These are phyloP conservation scores for Falco cherrug DNA, from an alignment of 2,797 vertebrate species.

Conservation along the genomic window DNA sequence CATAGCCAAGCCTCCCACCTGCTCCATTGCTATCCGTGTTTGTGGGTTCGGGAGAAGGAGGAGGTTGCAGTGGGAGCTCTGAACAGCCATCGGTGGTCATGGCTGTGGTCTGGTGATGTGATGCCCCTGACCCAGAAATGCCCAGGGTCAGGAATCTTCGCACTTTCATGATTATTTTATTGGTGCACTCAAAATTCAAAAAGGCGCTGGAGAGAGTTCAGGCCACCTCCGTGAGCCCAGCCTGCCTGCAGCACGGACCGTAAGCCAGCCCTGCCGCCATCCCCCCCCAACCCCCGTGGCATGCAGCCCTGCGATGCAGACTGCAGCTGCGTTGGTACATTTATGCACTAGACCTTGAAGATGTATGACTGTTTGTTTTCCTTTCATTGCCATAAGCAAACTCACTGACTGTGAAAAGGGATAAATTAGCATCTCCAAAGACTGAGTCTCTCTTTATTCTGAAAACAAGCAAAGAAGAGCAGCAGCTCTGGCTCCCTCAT, in stretches of 20 bases:
- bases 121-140: not conserved
- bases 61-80: not conserved
- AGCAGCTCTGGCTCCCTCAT: not conserved
- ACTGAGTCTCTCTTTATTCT: not conserved
- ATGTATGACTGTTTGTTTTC: slow-evolving; percentile 54
- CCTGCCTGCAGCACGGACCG: not conserved
- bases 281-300: not conserved
- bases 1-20: not conserved
- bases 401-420: slow-evolving; percentile 53
- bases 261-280: not conserved
- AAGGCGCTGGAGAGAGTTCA: not conserved
- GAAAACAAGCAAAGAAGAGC: not conserved
- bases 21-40: not conserved
- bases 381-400: slow-evolving; percentile 33
- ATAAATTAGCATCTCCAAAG: slow-evolving; percentile 52
- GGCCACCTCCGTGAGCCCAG: not conserved
- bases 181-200: accelerated
- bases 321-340: not conserved
- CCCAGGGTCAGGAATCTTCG: not conserved
- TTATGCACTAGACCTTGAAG: slow-evolving; percentile 30
- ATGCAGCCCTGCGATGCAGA: accelerated
- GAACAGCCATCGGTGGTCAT: accelerated
- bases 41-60: not conserved
- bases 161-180: not conserved
- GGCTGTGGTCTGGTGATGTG: accelerated